Base-by-base conservation (phyloP, 2,888 invertebrate species). In the Latrodectus hesperus region DNA sequence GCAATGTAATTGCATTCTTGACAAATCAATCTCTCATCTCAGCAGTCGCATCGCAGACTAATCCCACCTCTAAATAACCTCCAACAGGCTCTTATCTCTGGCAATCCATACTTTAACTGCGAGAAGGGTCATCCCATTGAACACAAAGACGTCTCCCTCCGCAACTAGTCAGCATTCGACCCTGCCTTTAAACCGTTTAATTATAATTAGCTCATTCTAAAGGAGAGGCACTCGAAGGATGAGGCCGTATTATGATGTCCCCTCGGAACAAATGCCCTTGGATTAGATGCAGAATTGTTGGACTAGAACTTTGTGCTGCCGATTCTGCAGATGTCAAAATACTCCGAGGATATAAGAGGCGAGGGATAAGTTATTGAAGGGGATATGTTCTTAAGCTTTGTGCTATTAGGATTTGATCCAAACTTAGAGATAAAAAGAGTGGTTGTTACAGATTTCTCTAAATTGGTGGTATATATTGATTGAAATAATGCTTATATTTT, bases 141-240 rank as follows among this genome's bases (percentile, higher is more conserved):
- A 22, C 60, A 14, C 22, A 55, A 22, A 60, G 51, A n/a, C 65
- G 14, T 67, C 51, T 8, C 22, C 68, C 52, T n/a, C 49, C 60
- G 22, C 60, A 60, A 16, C 60, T 60, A 60, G 71, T 79, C 79
- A 71, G 71, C 79, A 67, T 75, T 82, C 74, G 82, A 82, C 82
- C 82, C 60, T 22, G 75, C 51, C 75, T 75, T 70, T 75, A 82
- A 82, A 82, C 68, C 82, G 70, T 75, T 82, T 82, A 82, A 82
- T 82, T 82, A 82, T 82, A 74, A 82, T 82, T 82, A 82, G 75
- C 70, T 68, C 60, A 70, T 51, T 60, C 60, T 60, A 60, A 16
- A 60, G 60, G n/a, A n/a, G 60, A 60, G n/a, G 60, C 10, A 6
- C 60, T 60, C 60, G 14, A 60, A 60, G 11, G 60, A 60, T 16